Base-by-base conservation (phyloP, 2,797 vertebrate species). In the Poeciliopsis turneri region DNA sequence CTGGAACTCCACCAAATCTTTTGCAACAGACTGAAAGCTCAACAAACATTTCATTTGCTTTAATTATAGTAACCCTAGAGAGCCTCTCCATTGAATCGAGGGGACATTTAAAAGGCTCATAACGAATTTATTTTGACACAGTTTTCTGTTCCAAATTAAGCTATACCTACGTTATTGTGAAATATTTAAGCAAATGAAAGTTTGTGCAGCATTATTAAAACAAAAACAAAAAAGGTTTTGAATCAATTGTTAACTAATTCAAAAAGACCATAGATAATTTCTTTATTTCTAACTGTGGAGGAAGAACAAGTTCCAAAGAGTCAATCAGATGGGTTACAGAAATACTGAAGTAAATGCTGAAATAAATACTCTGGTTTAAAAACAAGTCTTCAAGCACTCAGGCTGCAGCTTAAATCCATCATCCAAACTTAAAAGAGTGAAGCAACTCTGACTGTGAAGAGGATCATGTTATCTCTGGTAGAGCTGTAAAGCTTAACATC, bases 11-110 rank as follows among this genome's bases (percentile, higher is more conserved):
- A 75, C 16, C n/a, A 61, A 75, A 61, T 75, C 41, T 46, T 55
- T 75, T 61, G 41, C 55, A 61, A 73, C 20, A 53, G 72, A 53
- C 30, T 23, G 47, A 73, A 73, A 61, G 53, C 53, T 45, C 55
- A 46, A 75, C 10, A 46, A 75, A 75, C 46, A 41, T 28, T 33
- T 7, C 9, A 47, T 75, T 30, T 2, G 11, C 49, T n/a, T 59
- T 45, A 28, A 28, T 33, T 61, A n/a, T 45, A 59, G 36, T 43
- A 45, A n/a, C 39, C 45, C n/a, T 45, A 61, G n/a, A 61, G 53
- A 75, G 16, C 41, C 41, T 75, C 41, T 39, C 20, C 53, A 30
- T 30, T 33, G 41, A 61, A 75, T 46, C n/a, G 46, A 39, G 39
- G 25, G 2, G 13, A 46, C 10, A 23, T 28, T n/a, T 69, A 43